Evolutionary conservation across 2,113 vertebrate genomes (phyloP), one percentile per base, ranked within the genome.

Genomic region (Otolemur garnettii): DNA sequence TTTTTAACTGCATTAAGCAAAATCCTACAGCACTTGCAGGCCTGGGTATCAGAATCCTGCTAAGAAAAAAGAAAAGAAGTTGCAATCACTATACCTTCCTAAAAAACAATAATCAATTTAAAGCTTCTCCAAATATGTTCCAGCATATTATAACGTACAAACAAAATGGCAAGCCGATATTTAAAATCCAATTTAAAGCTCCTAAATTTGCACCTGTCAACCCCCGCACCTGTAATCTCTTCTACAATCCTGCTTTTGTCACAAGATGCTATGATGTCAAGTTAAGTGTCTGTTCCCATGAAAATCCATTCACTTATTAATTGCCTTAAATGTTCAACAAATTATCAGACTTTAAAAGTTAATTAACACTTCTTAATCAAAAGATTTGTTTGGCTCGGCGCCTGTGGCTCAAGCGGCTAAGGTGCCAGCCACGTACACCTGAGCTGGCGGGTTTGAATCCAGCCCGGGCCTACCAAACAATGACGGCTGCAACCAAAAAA

Each of bases 1-100:
- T 74, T 84, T 79, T 59, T 86, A 60, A 81, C 15, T 60, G 26
- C 60, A 18, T 90, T 86, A 86, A 90, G 68, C 81, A 96, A 82
- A 95, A 93, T 75, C 82, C 35, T 66, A 42, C 64, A 57, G 71
- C 72, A 64, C 64, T n/a, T 50, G 79, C 64, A 84, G 35, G 35
- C 38, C 90, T 64, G 18, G 35, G 71, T 72, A 72, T 55, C 71
- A 72, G 64, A 80, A 92, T 66, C 57, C 45, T 24, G 28, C 75
- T 78, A 53, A 78, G 28, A 53, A 77, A 30, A 68, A 68, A 81
- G 24, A 53, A 75, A 91, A 84, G 45, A 79, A 94, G 69, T 50
- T 53, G 42, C 26, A 57, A 66, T 53, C 30, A 7, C 87, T 81
- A 19, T 42, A 81, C 14, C 53, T 60, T 74, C 53, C 53, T 87